Conservation (phyloP, 1,140 invertebrate species). For the Leptestheria dahalacensis region DNA sequence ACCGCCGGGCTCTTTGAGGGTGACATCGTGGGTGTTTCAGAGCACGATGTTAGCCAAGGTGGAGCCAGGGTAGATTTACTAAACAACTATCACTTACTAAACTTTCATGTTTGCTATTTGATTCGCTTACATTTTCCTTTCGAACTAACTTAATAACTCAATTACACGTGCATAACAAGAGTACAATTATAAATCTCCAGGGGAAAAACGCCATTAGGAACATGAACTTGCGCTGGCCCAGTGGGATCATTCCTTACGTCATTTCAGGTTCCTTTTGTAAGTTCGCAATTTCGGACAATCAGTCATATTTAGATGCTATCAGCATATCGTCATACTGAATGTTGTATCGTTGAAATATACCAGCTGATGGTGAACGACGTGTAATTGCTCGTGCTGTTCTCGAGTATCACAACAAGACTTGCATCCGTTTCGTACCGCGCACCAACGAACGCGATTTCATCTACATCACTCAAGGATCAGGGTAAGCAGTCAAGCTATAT, state of each 20-base stretch:
- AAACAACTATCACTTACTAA: neutral
- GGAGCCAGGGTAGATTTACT: constrained; percentile 2
- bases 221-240: constrained; percentile 23
- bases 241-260: constrained; percentile 28
- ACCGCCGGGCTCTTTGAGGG: constrained; percentile 28
- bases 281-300: neutral
- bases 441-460: constrained; percentile 38
- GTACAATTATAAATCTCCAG: constrained; percentile 1
- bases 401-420: constrained; percentile 40
- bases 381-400: constrained; percentile 32
- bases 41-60: neutral
- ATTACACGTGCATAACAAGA: too few relatives aligned
- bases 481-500: constrained; percentile 16
- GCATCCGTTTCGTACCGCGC: constrained; percentile 39
- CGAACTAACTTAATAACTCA: neutral
- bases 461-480: constrained; percentile 22
- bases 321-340: neutral
- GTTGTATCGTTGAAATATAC: neutral
- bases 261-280: constrained; percentile 26
- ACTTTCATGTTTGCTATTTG: neutral
- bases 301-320: neutral
- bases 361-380: constrained; percentile 32
- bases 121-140: neutral
- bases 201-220: constrained; percentile 24
- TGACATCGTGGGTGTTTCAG: constrained; percentile 22